These are phyloP conservation scores for Drosophila novamexicana DNA, from an alignment of 1,140 invertebrate genomes.

Conservation along the genomic window DNA sequence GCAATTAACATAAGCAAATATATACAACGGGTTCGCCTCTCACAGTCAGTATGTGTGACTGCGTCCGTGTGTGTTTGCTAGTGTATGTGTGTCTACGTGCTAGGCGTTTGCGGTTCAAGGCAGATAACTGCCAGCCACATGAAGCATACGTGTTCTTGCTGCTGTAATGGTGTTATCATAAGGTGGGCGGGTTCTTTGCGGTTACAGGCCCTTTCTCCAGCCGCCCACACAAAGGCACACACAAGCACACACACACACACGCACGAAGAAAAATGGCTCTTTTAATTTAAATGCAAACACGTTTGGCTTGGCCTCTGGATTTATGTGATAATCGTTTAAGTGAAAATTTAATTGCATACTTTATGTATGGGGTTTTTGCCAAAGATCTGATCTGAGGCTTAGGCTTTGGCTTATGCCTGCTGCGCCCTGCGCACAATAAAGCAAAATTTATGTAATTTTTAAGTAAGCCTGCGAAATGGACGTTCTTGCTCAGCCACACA, in stretches of 20 bases:
- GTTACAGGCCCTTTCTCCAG: slow-evolving; percentile 19
- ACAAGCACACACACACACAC: slow-evolving; percentile 4
- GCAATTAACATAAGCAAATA: slow-evolving; percentile 84
- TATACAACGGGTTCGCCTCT: slow-evolving; percentile 66
- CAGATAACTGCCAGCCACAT: slow-evolving; percentile 55
- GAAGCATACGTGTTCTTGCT: slow-evolving; percentile 64
- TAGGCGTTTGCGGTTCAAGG: slow-evolving; percentile 71
- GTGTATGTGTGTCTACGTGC: slow-evolving; percentile 55
- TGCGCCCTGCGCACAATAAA: slow-evolving; percentile 56
- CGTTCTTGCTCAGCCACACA: slow-evolving; percentile 6
- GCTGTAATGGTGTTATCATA: slow-evolving; percentile 79
- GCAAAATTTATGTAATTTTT: slow-evolving; percentile 82
- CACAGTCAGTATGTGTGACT: slow-evolving; percentile 21
- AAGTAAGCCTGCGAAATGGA: slow-evolving; percentile 69
- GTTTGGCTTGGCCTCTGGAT: slow-evolving; percentile 77
- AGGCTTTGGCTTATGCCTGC: slow-evolving; percentile 21
- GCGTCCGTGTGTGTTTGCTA: slow-evolving; percentile 37
- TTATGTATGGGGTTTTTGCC: slow-evolving; percentile 80
- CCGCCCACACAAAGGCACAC: slow-evolving; percentile 27
- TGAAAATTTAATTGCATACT: slow-evolving; percentile 84
- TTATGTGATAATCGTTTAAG: slow-evolving; percentile 84
- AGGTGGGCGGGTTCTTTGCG: slow-evolving; percentile 72
- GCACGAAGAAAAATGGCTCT: slow-evolving; percentile 82
- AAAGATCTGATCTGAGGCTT: slow-evolving; percentile 64
- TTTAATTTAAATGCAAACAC: slow-evolving; percentile 85